These are phyloP conservation scores for Gracilinanus agilis DNA, from an alignment of 2,113 vertebrate genomes.

Conservation along the genomic window DNA sequence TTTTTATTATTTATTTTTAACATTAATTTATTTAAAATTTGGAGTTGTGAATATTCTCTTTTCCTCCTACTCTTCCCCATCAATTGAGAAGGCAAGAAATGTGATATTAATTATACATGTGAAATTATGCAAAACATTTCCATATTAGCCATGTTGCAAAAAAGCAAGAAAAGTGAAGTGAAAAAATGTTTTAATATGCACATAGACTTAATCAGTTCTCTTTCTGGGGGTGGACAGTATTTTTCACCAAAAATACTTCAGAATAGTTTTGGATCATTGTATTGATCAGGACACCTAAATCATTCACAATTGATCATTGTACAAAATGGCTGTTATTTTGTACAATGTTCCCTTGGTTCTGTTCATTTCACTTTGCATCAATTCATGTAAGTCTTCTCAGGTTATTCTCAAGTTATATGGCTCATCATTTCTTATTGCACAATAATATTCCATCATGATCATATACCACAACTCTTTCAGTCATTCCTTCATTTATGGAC, in stretches of 20 bases:
- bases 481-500: too few species aligned
- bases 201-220: not conserved
- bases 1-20: not conserved
- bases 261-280: not conserved
- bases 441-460: too few species aligned
- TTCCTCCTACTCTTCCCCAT: not conserved
- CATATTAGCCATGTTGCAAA: not conserved
- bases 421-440: too few species aligned
- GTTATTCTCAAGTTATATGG: too few species aligned
- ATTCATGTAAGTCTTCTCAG: too few species aligned
- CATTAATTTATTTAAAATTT: not conserved
- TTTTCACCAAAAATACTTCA: not conserved
- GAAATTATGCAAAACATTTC: not conserved
- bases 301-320: not conserved
- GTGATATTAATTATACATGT: not conserved
- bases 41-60: not conserved
- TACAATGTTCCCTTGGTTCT: not conserved
- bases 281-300: not conserved
- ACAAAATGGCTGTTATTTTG: not conserved
- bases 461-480: too few species aligned
- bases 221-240: not conserved
- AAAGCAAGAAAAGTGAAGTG: not conserved
- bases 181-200: not conserved
- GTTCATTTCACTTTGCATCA: too few species aligned
- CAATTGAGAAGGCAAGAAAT: too few species aligned